phyloP scores from a whole-genome alignment of 2,797 vertebrate species.

The Sebastes aleutianus region DNA sequence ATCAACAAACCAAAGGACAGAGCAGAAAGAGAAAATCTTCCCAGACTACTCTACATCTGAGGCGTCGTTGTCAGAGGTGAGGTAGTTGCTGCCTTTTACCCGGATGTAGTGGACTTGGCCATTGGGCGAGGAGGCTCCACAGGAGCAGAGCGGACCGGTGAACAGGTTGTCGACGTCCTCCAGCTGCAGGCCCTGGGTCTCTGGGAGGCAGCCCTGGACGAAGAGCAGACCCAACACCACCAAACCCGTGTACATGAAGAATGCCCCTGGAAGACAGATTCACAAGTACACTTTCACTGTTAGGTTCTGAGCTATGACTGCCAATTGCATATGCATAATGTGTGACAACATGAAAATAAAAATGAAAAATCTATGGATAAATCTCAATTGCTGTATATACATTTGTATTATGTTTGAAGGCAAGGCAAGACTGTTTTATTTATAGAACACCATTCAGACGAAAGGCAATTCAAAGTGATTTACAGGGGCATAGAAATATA shows the following conservation, averaged over 20 bases:
- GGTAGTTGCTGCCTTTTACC: conserved; percentile 92
- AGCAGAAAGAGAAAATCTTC: not conserved
- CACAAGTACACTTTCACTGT: not conserved
- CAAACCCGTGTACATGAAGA: conserved; percentile 93
- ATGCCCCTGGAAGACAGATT: conserved; percentile 84
- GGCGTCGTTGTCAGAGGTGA: conserved; percentile 89
- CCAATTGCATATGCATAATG: not conserved
- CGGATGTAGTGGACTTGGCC: conserved; percentile 89
- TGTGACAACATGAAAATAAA: not conserved
- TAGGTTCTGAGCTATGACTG: not conserved
- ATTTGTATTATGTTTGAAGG: not conserved
- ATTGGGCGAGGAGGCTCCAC: conserved; percentile 70
- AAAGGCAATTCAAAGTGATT: too few species aligned
- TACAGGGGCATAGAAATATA: too few species aligned
- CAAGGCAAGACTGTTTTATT: too few species aligned
- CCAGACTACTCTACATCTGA: conserved; percentile 88
- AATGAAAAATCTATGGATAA: too few species aligned
- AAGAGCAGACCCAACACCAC: conserved; percentile 89
- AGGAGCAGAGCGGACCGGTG: conserved; percentile 88
- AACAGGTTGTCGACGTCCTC: conserved; percentile 96
- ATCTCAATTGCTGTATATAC: too few species aligned
- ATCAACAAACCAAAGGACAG: not conserved
- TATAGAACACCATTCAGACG: too few species aligned
- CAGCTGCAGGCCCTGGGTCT: conserved; percentile 93
- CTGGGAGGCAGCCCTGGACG: conserved; percentile 91